These are phyloP conservation scores for Oreochromis spilurus DNA, from an alignment of 2,113 vertebrate genomes.

Conservation along the genomic window DNA sequence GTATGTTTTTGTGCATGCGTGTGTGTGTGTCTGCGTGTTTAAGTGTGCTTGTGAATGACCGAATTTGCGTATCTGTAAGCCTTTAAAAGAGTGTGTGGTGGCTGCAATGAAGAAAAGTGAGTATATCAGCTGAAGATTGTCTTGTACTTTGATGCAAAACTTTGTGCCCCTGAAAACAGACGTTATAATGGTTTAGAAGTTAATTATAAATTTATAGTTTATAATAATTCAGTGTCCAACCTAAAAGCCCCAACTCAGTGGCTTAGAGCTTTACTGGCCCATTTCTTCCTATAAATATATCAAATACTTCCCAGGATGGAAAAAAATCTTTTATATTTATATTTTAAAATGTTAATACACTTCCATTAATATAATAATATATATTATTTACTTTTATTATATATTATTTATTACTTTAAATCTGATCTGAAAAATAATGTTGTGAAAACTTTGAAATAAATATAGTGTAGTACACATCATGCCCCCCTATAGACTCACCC, in stretches of 20 bases:
- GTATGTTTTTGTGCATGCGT: neutral
- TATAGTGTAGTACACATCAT: neutral
- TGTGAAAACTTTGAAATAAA: neutral
- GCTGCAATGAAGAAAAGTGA: neutral
- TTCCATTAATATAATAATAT: neutral
- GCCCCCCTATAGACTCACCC: neutral
- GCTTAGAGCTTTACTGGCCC: neutral
- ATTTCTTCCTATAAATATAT: neutral
- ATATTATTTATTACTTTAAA: neutral
- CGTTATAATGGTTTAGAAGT: neutral
- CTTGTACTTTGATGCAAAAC: neutral
- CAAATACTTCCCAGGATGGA: neutral
- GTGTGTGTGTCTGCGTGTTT: no score
- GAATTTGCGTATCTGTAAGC: neutral
- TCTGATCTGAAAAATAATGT: neutral
- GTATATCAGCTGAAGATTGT: neutral
- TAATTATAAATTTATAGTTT: neutral
- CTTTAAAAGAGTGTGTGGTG: neutral
- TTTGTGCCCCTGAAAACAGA: neutral
- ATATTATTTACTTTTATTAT: neutral
- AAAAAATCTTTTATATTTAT: neutral
- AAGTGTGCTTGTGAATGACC: no score
- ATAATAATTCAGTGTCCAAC: neutral
- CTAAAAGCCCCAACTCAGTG: neutral
- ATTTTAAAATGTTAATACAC: neutral